Evolutionary conservation across 2,888 invertebrate species (phyloP).

Genomic region (Hemistola chrysoprasaria): DNA sequence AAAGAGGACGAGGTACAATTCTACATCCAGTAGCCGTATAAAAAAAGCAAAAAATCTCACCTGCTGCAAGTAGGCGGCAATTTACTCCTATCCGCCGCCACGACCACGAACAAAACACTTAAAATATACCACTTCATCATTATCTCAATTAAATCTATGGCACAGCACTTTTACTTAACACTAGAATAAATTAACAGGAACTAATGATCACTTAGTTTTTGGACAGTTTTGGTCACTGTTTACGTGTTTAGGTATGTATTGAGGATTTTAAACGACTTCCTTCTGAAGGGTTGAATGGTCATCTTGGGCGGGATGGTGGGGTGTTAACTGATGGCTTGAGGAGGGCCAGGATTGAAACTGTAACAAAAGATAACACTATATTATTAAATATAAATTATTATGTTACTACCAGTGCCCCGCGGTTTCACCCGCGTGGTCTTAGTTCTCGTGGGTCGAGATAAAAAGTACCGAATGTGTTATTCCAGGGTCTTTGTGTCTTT

Average conservation of each 20-base stretch:
- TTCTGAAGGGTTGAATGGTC: conserved; percentile 58
- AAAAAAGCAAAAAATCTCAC: conserved; percentile 51
- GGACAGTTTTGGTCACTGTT: conserved; percentile 32
- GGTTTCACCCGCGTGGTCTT: too few species aligned
- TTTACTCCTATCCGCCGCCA: conserved; percentile 60
- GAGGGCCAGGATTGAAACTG: conserved; percentile 41
- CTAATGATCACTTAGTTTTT: conserved; percentile 40
- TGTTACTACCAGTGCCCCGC: too few species aligned
- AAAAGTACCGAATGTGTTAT: too few species aligned
- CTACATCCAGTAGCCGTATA: not conserved
- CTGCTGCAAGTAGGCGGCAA: conserved; percentile 80
- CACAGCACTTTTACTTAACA: conserved; percentile 54
- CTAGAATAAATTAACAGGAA: conserved; percentile 59
- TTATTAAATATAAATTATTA: not conserved
- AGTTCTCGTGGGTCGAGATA: too few species aligned
- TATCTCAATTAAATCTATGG: conserved; percentile 45
- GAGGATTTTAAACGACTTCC: conserved; percentile 61
- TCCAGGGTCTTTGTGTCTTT: too few species aligned
- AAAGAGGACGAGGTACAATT: too few species aligned
- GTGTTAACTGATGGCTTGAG: conserved; percentile 33
- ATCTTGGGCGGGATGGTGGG: conserved; percentile 57
- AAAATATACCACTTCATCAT: conserved; percentile 58
- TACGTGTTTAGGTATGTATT: conserved; percentile 71
- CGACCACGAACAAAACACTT: conserved; percentile 46
- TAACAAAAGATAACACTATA: conserved; percentile 44